Percentiles rank a stretch among this genome's conserved stretches.
Evolutionary conservation across 2,113 vertebrate genomes (phyloP).

Genomic region (Carollia perspicillata): DNA sequence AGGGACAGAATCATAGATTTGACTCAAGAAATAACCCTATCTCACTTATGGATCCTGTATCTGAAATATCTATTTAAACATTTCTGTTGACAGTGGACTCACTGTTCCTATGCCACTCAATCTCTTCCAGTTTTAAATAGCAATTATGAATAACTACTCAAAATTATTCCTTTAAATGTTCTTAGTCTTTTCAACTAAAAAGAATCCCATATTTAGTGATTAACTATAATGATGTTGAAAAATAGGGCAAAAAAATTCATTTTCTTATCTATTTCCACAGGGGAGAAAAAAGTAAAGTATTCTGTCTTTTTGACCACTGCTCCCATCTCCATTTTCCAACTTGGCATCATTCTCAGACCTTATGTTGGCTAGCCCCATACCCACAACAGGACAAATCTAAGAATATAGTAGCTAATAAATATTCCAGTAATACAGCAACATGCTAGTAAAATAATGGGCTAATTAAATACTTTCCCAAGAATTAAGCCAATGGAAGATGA

Average conservation of each 20-base stretch:
- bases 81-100: background rate
- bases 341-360: background rate
- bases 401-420: no score
- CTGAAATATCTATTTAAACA: background rate
- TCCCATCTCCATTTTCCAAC: background rate
- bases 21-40: slow-evolving; percentile 9
- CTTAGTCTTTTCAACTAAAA: background rate
- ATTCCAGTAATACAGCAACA: no score
- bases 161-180: background rate
- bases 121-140: background rate
- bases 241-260: background rate
- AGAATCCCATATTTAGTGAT: background rate
- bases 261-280: background rate
- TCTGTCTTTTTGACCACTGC: background rate
- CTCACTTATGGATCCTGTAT: background rate
- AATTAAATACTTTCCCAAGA: no score
- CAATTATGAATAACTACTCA: background rate
- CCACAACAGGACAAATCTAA: no score
- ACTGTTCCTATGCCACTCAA: background rate
- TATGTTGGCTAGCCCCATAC: background rate
- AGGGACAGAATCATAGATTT: background rate
- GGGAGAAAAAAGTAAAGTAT: background rate
- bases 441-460: no score
- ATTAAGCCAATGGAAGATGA: no score
- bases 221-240: background rate